Base-by-base conservation (phyloP, 2,113 vertebrate genomes). In the Grallaria varia region DNA sequence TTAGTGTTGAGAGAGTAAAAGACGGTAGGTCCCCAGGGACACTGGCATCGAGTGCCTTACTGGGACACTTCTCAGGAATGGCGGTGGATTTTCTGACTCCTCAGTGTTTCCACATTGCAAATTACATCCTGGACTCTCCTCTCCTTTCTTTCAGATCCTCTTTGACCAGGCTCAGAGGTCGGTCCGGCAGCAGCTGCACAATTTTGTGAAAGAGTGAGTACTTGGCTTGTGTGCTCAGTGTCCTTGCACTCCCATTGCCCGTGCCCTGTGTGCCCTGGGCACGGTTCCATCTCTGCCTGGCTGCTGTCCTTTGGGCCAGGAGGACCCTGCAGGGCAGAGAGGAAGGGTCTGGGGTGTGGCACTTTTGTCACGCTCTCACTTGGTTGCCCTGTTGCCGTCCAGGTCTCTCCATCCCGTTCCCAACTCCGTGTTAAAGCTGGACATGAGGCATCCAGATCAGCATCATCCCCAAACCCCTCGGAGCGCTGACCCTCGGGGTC, bases 171-270 rank as follows among this genome's bases (percentile, higher is more conserved):
- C 99, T 10, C 99, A 99, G 98, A 98, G 99, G 58, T 99, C 99
- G 1, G 99, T 99, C 55, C 98, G 99, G 90, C 99, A 99, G 91
- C 99, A 99, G 97, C 93, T 99, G 90, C 99, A 99, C 97, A 99
- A 98, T 93, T 99, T 99, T 92, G 98, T 99, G 53, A 99, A 99
- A 97, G 99, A 99, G 99, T 99, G 97, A 99, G 99, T 99, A 81
- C 14, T 40, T 39, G 21, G 35, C 20, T 7, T 40, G 4, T 2
- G 52, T 7, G 4, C 16, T 53, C 6, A 31, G 2, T 19, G 44
- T 71, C 35, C 50, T 50, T 40, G 16, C n/a, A 5, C 76, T 50
- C 53, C 18, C 40, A 3, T 21, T 23, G 40, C 30, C 8, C 9
- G 4, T 42, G 14, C 25, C 7, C 53, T 23, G 6, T 13, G 28